phyloP scores from a whole-genome alignment of 1,140 invertebrate species.

The Leucophenga varia region DNA sequence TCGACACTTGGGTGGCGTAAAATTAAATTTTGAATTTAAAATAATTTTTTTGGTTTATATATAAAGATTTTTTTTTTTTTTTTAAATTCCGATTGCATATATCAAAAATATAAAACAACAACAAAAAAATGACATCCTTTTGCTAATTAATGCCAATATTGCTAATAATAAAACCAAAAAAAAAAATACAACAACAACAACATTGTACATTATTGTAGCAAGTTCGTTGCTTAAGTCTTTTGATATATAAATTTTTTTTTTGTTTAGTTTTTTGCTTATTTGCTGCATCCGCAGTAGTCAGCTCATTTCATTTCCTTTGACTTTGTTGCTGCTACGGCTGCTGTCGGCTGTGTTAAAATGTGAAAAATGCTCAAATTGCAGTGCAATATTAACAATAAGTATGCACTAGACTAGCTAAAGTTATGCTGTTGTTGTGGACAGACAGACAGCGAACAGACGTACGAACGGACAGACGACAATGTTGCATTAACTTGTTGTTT shows the following conservation, averaged over 20 bases:
- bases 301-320: too few relatives aligned
- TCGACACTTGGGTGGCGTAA: neutral
- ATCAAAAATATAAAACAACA: neutral
- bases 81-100: neutral
- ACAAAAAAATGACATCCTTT: slow-evolving; percentile 1
- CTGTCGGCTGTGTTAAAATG: slow-evolving; percentile 25
- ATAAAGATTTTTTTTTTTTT: too few relatives aligned
- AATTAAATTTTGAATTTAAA: too few relatives aligned
- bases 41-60: too few relatives aligned
- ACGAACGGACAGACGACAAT: too few relatives aligned
- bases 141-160: neutral
- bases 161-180: too few relatives aligned
- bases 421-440: slow-evolving; percentile 16
- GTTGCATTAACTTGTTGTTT: too few relatives aligned
- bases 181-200: neutral
- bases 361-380: slow-evolving; percentile 43
- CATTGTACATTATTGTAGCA: slow-evolving; percentile 2
- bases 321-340: too few relatives aligned
- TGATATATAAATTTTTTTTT: too few relatives aligned
- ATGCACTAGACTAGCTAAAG: slow-evolving; percentile 25
- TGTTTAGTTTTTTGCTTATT: slow-evolving; percentile 25
- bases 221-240: slow-evolving; percentile 49
- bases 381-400: slow-evolving; percentile 39
- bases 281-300: too few relatives aligned
- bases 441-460: too few relatives aligned